phyloP scores from a whole-genome alignment of 2,888 invertebrate species.

The Xylota segnis region DNA sequence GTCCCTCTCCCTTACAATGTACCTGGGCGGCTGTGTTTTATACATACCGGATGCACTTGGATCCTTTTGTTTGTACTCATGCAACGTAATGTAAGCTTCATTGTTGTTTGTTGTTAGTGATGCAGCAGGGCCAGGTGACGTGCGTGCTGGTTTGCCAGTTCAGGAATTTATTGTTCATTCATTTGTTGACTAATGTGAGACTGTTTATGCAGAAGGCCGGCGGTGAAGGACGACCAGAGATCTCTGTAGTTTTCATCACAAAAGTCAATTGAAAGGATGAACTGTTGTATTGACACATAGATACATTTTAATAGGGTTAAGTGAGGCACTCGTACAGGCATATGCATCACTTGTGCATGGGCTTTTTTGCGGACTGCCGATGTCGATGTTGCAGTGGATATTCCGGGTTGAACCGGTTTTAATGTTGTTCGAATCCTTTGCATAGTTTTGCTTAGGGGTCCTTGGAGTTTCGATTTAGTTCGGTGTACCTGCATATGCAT shows the following conservation, averaged over 20 bases:
- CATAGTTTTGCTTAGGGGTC: too few species aligned
- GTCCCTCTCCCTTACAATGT: too few species aligned
- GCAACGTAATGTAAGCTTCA: slow-evolving; percentile 51
- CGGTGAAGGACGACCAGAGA: slow-evolving; percentile 55
- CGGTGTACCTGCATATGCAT: too few species aligned
- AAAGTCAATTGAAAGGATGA: slow-evolving; percentile 59
- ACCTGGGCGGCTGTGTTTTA: slow-evolving; percentile 18
- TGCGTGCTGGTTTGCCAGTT: slow-evolving; percentile 46
- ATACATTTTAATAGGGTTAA: slow-evolving; percentile 1
- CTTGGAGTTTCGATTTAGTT: too few species aligned
- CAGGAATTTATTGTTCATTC: slow-evolving; percentile 49
- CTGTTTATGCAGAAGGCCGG: slow-evolving; percentile 64
- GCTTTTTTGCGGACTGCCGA: background rate
- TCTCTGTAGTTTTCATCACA: slow-evolving; percentile 32
- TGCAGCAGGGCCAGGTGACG: slow-evolving; percentile 40
- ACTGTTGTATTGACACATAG: slow-evolving; percentile 35
- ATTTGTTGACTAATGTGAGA: slow-evolving; percentile 54
- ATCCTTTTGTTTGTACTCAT: slow-evolving; percentile 52
- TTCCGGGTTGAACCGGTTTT: background rate
- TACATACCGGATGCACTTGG: slow-evolving; percentile 50
- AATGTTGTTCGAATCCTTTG: background rate
- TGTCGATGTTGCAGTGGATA: background rate
- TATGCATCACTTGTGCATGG: background rate
- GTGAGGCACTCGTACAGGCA: background rate
- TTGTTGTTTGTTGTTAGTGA: slow-evolving; percentile 57